Conservation (phyloP, 2,113 vertebrate species). For the Antechinus stuartii region DNA sequence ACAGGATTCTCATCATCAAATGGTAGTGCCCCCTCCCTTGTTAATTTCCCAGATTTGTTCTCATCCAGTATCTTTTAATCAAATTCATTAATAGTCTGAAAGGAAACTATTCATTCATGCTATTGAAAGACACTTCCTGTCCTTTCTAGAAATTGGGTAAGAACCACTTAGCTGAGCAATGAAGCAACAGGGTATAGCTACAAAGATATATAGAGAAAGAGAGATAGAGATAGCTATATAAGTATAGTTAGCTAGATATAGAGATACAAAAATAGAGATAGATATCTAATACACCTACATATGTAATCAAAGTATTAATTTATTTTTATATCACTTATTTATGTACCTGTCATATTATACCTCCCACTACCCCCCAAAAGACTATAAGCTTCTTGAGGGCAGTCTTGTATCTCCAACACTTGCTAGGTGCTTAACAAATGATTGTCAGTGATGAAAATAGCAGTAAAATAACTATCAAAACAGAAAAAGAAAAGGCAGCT, state of each 20-base stretch:
- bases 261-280: too few species aligned
- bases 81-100: not conserved
- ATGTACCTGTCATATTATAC: not conserved
- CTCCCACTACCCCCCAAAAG: not conserved
- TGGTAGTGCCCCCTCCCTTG: not conserved
- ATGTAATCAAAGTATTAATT: not conserved
- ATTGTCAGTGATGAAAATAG: not conserved
- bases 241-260: too few species aligned
- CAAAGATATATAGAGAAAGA: not conserved
- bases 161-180: not conserved
- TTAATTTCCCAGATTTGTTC: slow-evolving; percentile 24
- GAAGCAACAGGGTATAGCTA: not conserved
- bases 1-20: slow-evolving; percentile 54
- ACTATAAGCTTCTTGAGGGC: not conserved
- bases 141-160: not conserved
- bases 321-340: not conserved
- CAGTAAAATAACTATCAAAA: not conserved
- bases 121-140: not conserved
- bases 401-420: not conserved
- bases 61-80: not conserved
- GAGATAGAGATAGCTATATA: too few species aligned
- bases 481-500: not conserved
- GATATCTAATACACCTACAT: too few species aligned
- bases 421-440: not conserved
- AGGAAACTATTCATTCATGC: not conserved